A percentile compares a stretch with the other conserved stretches of the same genome.
These are phyloP conservation scores for Agonum fuliginosum DNA, from an alignment of 2,888 invertebrate species.

Conservation along the genomic window DNA sequence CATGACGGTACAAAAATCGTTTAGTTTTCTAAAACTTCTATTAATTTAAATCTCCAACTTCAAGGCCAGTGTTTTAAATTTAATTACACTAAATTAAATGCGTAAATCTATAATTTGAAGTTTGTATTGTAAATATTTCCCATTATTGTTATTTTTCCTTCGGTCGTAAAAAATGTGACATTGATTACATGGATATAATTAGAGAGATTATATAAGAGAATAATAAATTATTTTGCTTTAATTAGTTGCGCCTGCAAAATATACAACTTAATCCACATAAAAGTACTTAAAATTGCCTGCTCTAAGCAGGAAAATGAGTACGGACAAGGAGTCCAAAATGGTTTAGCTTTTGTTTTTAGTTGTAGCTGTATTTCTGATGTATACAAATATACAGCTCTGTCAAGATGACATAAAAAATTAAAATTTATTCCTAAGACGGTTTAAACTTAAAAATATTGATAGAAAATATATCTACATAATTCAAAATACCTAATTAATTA, in stretches of 20 bases:
- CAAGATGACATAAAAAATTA: too few relatives aligned
- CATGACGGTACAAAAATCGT: slow-evolving; percentile 4
- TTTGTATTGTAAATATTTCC: slow-evolving; percentile 21
- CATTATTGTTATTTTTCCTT: slow-evolving; percentile 25
- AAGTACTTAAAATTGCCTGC: too few relatives aligned
- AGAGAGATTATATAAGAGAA: background rate
- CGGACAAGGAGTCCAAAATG: too few relatives aligned
- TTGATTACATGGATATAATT: background rate
- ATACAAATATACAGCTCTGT: too few relatives aligned
- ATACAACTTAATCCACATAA: background rate
- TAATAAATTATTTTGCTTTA: slow-evolving; percentile 2
- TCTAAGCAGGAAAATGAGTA: too few relatives aligned
- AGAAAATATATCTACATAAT: too few relatives aligned
- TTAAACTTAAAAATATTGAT: too few relatives aligned
- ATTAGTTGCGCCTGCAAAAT: background rate
- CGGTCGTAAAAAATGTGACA: slow-evolving; percentile 1
- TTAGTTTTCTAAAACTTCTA: slow-evolving; percentile 13
- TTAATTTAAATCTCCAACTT: background rate
- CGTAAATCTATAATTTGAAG: background rate
- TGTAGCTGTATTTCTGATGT: too few relatives aligned
- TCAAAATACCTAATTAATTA: too few relatives aligned
- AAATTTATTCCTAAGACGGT: too few relatives aligned
- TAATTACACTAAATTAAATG: slow-evolving; percentile 22
- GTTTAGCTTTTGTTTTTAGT: too few relatives aligned
- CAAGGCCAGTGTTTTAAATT: slow-evolving; percentile 19